A percentile compares a stretch with the other conserved stretches of the same genome.
Conservation (phyloP, 2,888 invertebrate species). For the Himalopsyche kuldschensis region DNA sequence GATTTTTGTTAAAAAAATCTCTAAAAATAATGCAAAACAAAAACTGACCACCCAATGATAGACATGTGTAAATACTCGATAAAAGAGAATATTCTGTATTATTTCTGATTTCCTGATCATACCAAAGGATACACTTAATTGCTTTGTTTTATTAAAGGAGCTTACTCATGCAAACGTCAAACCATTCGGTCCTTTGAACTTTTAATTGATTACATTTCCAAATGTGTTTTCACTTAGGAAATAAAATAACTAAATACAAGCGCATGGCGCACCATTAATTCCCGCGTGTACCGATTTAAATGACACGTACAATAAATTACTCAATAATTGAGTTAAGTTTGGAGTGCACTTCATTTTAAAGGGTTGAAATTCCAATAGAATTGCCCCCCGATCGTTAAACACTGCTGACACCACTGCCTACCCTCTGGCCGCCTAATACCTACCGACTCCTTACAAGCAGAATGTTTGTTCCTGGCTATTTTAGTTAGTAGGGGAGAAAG, state of each 20-base stretch:
- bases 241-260: constrained; percentile 7
- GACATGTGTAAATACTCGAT: too few relatives aligned
- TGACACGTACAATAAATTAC: constrained; percentile 34
- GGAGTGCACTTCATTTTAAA: constrained; percentile 33
- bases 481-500: background rate
- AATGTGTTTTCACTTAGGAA: constrained; percentile 15
- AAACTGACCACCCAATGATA: too few relatives aligned
- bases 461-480: constrained; percentile 9
- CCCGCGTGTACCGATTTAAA: background rate
- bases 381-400: constrained; percentile 4
- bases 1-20: too few relatives aligned
- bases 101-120: too few relatives aligned
- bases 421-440: background rate
- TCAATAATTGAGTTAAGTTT: constrained; percentile 34
- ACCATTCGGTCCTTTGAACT: background rate
- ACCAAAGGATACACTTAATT: too few relatives aligned
- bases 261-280: constrained; percentile 18
- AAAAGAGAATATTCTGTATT: too few relatives aligned
- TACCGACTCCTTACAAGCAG: background rate
- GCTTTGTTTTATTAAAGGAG: too few relatives aligned
- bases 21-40: too few relatives aligned
- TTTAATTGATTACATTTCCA: background rate
- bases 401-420: background rate
- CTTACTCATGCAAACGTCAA: too few relatives aligned
- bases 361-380: constrained; percentile 34